Evolutionary conservation across 2,888 invertebrate genomes (phyloP), one percentile per base, ranked within the genome.

Genomic region (Tricholauxania praeusta): DNA sequence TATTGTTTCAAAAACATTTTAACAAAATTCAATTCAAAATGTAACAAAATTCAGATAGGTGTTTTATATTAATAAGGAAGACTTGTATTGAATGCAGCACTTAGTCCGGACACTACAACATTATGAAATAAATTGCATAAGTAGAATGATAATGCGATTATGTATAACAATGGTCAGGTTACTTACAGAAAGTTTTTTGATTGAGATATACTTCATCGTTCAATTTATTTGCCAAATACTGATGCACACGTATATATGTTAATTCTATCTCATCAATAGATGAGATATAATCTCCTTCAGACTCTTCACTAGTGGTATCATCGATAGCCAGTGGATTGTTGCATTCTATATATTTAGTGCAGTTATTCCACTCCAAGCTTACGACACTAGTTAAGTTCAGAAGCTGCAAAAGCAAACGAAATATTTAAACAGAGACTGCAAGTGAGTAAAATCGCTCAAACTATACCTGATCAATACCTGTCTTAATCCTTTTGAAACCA

Each of bases 201-300:
- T 82, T 81, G 4, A 81, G 75, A 67, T 83, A 83, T 49, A 87
- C 86, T 55, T 85, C 83, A 48, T 79, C 78, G 17, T 84, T 84
- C 10, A 87, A 78, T 22, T 79, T 80, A 39, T 82, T 79, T 8
- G 83, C 86, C 73, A 88, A 77, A 77, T 82, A 83, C 57, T 83
- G 84, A 76, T 88, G 87, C 63, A 85, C 86, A 17, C 83, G 82
- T 62, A 87, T 84, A 70, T 88, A 88, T 3, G 86, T 85, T 14
- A 75, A 19, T 74, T 87, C 87, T 59, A 87, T 84, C n/a, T 81
- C 82, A 64, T 79, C 82, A 14, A 87, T 82, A 74, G 86, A 83
- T 14, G 82, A 81, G 51, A 83, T 72, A 74, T 83, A 83, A 28
- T 80, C 79, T 1, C 32, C 66, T 14, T 75, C 75, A 28, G 70